Evolutionary conservation across 2,797 vertebrate species (phyloP), one percentile per base, ranked within the genome.

Genomic region (Catostomus latipinnis): DNA sequence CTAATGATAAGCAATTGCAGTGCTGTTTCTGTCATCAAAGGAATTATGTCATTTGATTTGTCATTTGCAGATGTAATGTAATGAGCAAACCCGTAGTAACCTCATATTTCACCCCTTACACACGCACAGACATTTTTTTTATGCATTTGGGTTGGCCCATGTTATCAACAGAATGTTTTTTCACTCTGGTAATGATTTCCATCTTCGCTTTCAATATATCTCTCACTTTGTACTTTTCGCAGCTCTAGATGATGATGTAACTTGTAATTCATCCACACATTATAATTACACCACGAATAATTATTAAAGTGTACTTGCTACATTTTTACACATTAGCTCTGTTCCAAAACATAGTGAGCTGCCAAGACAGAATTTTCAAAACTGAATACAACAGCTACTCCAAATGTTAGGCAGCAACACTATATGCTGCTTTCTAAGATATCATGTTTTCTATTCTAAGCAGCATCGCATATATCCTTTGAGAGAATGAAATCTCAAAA

Each of bases 21-120:
- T 61, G 76, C 76, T 71, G 66, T 80, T 80, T 79, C 56, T 82
- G 76, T 83, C 68, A 71, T 78, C 57, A 66, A 65, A 14, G 13
- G 73, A 18, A 54, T 80, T 54, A 76, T 60, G 65, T 82, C 69
- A 83, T 83, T 63, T 79, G 13, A 66, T 68, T 65, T 65, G 50
- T 65, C 52, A 63, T 74, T 77, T 34, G 72, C 48, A 50, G 70
- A 76, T 84, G 69, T 79, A 76, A 61, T 5, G n/a, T 79, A 76
- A 61, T 5, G 18, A 78, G 68, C 54, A 70, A 82, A 65, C 65
- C 46, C 53, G 45, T 43, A 65, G 66, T 57, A 63, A 76, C 52
- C 71, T 66, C 48, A 50, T 61, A 68, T 73, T 81, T 82, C 57
- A 52, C 50, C 60, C 57, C 45, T 50, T 2, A 0, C 49, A 58